phyloP scores from a whole-genome alignment of 2,113 vertebrate species.

The Gavia stellata region DNA sequence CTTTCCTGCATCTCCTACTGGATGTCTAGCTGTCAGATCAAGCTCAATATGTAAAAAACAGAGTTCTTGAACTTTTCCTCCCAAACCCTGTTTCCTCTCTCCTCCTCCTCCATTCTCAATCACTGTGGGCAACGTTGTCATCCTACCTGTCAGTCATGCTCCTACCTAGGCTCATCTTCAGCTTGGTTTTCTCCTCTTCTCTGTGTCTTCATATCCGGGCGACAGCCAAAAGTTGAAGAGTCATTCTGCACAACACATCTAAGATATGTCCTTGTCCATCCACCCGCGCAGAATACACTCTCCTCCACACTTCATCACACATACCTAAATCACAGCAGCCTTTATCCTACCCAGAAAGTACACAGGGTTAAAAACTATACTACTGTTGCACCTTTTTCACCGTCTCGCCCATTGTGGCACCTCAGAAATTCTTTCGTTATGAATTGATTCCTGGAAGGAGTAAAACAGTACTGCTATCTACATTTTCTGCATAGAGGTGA shows the following conservation, averaged over 20 bases:
- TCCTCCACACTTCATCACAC: fast-evolving
- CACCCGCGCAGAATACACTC: not conserved
- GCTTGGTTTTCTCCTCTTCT: not conserved
- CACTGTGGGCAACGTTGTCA: not conserved
- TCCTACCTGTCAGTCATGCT: not conserved
- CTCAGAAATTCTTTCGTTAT: not conserved
- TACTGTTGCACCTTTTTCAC: not conserved
- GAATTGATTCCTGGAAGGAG: not conserved
- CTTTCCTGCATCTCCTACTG: not conserved
- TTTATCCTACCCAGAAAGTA: not conserved
- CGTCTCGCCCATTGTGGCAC: not conserved
- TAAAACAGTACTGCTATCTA: not conserved
- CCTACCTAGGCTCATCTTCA: not conserved
- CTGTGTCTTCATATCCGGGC: not conserved
- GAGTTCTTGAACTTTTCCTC: not conserved
- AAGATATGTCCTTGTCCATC: not conserved
- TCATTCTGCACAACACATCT: not conserved
- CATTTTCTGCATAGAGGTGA: not conserved
- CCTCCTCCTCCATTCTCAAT: not conserved
- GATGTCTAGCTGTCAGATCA: not conserved
- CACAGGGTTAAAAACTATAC: not conserved
- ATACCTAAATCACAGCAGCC: not conserved
- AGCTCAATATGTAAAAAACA: not conserved
- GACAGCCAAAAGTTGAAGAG: not conserved
- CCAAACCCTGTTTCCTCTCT: not conserved